Evolutionary conservation across 2,113 vertebrate species (phyloP).

Genomic region (Cyanocitta stelleri): DNA sequence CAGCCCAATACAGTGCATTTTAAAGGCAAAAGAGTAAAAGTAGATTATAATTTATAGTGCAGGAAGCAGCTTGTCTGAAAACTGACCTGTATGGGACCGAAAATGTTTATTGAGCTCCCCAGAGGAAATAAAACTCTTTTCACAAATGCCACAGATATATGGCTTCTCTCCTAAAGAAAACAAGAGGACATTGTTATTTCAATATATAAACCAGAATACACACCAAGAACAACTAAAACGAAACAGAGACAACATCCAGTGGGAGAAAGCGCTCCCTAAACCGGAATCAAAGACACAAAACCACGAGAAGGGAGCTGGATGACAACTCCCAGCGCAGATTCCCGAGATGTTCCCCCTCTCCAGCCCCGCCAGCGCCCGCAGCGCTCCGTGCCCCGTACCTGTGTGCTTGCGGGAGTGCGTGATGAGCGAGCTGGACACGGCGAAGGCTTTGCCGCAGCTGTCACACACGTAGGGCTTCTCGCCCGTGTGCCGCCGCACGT

Average conservation of each 20-base stretch:
- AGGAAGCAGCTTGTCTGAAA: conserved; percentile 60
- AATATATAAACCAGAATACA: neutral
- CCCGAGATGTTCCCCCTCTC: accelerated
- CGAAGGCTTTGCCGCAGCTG: conserved; percentile 94
- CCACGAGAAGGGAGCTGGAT: neutral
- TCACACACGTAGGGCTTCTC: conserved; percentile 98
- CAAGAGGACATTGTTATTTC: conserved; percentile 32
- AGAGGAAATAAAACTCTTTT: conserved; percentile 89
- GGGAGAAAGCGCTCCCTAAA: neutral
- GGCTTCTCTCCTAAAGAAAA: conserved; percentile 82
- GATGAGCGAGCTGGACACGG: conserved; percentile 96
- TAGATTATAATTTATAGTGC: conserved; percentile 5
- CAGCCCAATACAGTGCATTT: neutral
- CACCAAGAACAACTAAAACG: neutral
- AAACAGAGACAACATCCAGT: accelerated
- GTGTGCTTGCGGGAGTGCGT: conserved; percentile 94
- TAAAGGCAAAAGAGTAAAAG: conserved; percentile 52
- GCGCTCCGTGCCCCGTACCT: conserved; percentile 63
- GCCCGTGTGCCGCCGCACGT: conserved; percentile 93
- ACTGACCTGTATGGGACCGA: conserved; percentile 90
- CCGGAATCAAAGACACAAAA: neutral
- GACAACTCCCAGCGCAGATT: accelerated
- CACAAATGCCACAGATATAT: conserved; percentile 87
- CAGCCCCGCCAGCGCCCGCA: accelerated
- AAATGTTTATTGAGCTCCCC: conserved; percentile 96